Percentiles rank a stretch among this genome's conserved stretches.
Conservation (phyloP, 2,113 vertebrate genomes). For the Meles meles region DNA sequence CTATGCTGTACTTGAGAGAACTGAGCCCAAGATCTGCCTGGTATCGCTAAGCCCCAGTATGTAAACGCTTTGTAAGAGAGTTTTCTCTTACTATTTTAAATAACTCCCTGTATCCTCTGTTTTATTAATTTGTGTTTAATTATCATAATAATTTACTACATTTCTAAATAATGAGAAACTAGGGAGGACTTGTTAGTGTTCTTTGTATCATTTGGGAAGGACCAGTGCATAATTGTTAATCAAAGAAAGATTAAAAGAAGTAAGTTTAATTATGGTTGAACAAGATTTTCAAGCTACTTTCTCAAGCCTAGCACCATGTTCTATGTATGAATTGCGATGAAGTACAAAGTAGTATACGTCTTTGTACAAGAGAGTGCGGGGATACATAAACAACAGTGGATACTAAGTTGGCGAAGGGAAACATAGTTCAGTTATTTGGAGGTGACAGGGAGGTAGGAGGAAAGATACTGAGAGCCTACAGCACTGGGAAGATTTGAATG, state of each 20-base stretch:
- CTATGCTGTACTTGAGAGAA: neutral
- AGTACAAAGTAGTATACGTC: neutral
- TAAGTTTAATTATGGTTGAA: neutral
- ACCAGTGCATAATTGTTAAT: neutral
- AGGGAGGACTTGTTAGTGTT: neutral
- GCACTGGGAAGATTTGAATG: neutral
- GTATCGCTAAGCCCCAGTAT: neutral
- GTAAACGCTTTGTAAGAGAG: neutral
- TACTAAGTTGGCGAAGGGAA: neutral
- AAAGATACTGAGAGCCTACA: neutral
- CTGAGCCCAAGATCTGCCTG: neutral
- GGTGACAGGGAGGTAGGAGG: neutral
- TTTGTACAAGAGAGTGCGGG: neutral
- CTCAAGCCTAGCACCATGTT: neutral
- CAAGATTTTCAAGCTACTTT: neutral
- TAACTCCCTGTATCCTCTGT: neutral
- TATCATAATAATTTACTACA: neutral
- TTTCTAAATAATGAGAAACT: neutral
- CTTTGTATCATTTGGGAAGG: neutral
- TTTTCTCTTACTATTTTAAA: neutral
- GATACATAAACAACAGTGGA: neutral
- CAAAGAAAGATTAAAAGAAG: neutral
- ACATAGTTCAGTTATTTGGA: neutral
- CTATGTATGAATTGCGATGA: neutral
- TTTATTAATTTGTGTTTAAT: neutral